These are phyloP conservation scores for Parus major DNA, from an alignment of 2,113 vertebrate genomes.

Conservation along the genomic window DNA sequence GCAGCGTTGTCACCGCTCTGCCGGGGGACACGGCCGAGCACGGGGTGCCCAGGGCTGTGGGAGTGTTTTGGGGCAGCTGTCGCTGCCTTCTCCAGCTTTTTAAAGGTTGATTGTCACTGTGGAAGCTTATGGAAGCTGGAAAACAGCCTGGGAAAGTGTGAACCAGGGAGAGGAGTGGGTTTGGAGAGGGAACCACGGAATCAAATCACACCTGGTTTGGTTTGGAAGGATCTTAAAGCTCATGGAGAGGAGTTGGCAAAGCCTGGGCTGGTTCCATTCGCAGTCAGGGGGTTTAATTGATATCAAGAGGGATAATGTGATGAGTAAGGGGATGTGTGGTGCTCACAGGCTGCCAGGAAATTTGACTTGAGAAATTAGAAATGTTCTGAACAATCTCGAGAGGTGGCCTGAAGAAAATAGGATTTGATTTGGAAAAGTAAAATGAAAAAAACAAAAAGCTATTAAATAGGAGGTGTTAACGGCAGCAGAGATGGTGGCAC, in stretches of 20 bases:
- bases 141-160: background rate
- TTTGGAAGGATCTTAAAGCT: background rate
- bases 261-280: background rate
- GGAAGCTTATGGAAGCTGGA: background rate
- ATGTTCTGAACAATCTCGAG: background rate
- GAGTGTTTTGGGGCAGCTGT: background rate
- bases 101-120: background rate
- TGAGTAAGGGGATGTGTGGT: accelerated
- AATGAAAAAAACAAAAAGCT: background rate
- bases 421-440: background rate
- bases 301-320: background rate
- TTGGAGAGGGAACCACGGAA: background rate
- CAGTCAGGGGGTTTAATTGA: accelerated
- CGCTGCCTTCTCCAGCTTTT: background rate
- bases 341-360: background rate
- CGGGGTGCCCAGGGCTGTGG: accelerated
- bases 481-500: background rate
- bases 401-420: background rate
- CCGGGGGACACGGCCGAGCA: background rate
- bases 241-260: background rate
- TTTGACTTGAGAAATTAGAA: accelerated
- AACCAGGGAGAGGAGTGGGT: accelerated
- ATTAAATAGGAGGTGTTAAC: background rate
- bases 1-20: background rate
- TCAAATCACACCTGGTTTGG: background rate